phyloP scores from a whole-genome alignment of 2,888 invertebrate genomes.

The Pterostichus madidus region DNA sequence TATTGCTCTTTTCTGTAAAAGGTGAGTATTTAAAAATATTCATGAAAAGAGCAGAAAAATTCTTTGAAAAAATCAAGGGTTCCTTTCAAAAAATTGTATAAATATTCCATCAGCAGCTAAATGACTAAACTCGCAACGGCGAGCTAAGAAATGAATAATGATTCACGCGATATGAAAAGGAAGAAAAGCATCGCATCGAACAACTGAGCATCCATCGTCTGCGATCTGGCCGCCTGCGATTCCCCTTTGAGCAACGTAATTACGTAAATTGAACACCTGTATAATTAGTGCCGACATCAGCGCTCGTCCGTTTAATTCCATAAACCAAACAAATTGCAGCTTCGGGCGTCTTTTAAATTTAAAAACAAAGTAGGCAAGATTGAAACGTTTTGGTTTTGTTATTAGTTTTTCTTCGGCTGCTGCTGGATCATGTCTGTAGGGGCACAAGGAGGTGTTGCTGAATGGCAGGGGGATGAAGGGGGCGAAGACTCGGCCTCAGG shows the following conservation, averaged over 20 bases:
- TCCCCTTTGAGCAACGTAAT: constrained; percentile 60
- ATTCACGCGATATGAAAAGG: constrained; percentile 54
- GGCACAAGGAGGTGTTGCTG: background rate
- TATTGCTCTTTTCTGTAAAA: constrained; percentile 22
- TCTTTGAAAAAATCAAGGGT: constrained; percentile 16
- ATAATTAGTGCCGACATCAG: constrained; percentile 61
- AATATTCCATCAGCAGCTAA: constrained; percentile 40
- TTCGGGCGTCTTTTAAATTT: constrained; percentile 63
- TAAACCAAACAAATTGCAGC: constrained; percentile 60
- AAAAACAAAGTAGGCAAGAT: constrained; percentile 66
- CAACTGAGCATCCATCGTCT: constrained; percentile 26
- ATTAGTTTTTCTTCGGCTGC: constrained; percentile 61
- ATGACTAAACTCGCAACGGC: background rate
- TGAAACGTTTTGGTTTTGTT: constrained; percentile 66
- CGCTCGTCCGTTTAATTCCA: constrained; percentile 61
- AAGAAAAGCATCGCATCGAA: constrained; percentile 42
- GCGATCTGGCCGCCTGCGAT: constrained; percentile 26
- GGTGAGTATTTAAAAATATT: constrained; percentile 36
- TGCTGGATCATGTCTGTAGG: constrained; percentile 17
- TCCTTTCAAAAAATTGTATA: constrained; percentile 39
- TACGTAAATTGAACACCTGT: constrained; percentile 65
- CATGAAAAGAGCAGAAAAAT: constrained; percentile 43
- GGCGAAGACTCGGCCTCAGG: constrained; percentile 67
- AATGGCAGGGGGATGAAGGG: background rate
- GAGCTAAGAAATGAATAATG: constrained; percentile 45